Evolutionary conservation across 2,888 invertebrate genomes (phyloP).

Genomic region (Dinocampus coccinellae): DNA sequence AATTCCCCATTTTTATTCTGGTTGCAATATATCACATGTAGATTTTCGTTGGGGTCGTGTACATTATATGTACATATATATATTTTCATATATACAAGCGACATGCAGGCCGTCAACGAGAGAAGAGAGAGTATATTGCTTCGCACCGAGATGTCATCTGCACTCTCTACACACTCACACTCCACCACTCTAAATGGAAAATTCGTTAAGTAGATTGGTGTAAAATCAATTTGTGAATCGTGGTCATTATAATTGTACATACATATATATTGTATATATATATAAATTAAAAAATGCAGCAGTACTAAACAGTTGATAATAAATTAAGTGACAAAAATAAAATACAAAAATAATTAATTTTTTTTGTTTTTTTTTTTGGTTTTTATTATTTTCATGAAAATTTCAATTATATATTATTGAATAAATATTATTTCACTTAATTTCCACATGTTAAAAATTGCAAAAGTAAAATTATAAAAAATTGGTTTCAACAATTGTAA

Average conservation of each 20-base stretch:
- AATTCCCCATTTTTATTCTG: too few relatives aligned
- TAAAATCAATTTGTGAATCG: conserved; percentile 43
- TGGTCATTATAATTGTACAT: conserved; percentile 22
- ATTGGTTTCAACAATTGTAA: neutral
- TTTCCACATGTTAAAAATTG: conserved; percentile 4
- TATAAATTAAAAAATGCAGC: too few relatives aligned
- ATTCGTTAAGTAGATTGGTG: conserved; percentile 54
- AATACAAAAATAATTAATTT: too few relatives aligned
- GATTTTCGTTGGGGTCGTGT: neutral
- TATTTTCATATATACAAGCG: neutral
- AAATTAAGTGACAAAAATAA: too few relatives aligned
- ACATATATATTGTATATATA: neutral
- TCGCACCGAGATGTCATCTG: conserved; percentile 52
- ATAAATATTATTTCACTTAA: neutral
- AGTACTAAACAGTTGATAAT: too few relatives aligned
- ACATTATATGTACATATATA: neutral
- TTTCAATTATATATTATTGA: neutral
- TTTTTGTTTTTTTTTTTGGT: neutral
- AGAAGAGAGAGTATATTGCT: conserved; percentile 13
- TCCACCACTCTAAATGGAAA: conserved; percentile 52
- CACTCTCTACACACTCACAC: conserved; percentile 52
- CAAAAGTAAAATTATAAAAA: neutral
- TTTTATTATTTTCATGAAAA: too few relatives aligned
- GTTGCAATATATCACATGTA: neutral
- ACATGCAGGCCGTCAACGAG: neutral